phyloP scores from a whole-genome alignment of 2,113 vertebrate genomes.

The Ondatra zibethicus region DNA sequence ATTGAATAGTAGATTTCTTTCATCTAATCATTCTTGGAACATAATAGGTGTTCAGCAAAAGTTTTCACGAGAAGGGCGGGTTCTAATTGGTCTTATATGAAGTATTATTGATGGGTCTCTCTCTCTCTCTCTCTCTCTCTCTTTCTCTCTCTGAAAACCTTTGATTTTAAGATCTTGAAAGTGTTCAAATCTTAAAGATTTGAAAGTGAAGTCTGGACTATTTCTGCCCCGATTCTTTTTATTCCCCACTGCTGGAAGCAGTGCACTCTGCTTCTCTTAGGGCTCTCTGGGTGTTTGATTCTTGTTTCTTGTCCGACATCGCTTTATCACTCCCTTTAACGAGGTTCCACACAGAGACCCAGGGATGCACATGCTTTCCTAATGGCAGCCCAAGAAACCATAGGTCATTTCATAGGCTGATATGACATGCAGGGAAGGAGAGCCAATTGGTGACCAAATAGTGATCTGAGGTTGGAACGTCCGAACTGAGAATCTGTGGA shows the following conservation, averaged over 20 bases:
- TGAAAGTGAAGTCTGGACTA: not conserved
- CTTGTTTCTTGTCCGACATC: not conserved
- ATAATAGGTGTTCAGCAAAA: not conserved
- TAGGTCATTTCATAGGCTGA: constrained; percentile 10
- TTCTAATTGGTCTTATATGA: not conserved
- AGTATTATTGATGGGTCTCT: not conserved
- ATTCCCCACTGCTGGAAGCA: not conserved
- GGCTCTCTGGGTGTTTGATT: not conserved
- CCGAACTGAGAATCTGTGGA: not conserved
- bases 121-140: no score
- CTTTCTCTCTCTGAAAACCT: not conserved
- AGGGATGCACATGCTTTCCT: not conserved
- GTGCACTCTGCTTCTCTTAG: constrained; percentile 19
- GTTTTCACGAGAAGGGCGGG: not conserved
- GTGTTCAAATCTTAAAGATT: not conserved
- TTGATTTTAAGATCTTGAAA: not conserved
- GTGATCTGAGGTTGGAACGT: constrained; percentile 57
- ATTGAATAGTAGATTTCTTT: not conserved
- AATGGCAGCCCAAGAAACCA: constrained; percentile 37
- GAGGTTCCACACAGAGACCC: constrained; percentile 51
- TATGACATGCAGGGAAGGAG: not conserved
- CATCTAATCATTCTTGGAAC: not conserved
- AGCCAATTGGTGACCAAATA: not conserved
- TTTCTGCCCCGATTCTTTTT: not conserved
- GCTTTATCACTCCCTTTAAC: constrained; percentile 64